Conservation (phyloP, 2,797 vertebrate genomes). For the Leuciscus waleckii region DNA sequence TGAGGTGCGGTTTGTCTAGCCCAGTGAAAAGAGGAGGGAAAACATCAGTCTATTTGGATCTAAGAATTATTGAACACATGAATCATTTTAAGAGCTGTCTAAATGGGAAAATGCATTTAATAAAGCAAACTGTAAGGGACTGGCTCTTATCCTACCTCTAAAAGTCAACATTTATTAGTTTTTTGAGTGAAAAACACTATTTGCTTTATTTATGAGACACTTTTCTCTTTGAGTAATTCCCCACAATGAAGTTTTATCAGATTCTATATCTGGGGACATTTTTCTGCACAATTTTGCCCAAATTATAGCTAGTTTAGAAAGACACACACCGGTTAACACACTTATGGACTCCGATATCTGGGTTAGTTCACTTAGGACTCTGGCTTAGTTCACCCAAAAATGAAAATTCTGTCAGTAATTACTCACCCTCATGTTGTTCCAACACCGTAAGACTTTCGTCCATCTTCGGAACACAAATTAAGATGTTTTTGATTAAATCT, state of each 20-base stretch:
- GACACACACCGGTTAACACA: neutral
- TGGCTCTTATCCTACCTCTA: neutral
- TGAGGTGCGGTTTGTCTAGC: slow-evolving; percentile 2
- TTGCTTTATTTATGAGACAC: neutral
- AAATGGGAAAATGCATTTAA: neutral
- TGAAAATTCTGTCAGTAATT: too few species aligned
- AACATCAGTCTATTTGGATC: neutral
- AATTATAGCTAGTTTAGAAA: neutral
- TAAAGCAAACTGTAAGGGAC: neutral
- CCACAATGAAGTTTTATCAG: neutral
- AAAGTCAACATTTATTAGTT: neutral
- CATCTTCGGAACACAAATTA: too few species aligned
- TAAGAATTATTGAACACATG: neutral
- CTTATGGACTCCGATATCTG: neutral
- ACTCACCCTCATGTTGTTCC: too few species aligned
- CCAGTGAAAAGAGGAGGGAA: neutral
- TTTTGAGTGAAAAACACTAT: neutral
- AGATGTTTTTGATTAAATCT: too few species aligned
- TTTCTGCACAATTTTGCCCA: neutral
- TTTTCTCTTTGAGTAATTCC: neutral
- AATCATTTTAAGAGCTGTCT: neutral
- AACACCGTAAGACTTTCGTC: too few species aligned
- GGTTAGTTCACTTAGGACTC: too few species aligned
- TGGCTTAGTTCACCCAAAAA: too few species aligned
- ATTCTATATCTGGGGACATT: neutral